Conservation (phyloP, 2,113 vertebrate genomes). For the Chascanopsetta lugubris region DNA sequence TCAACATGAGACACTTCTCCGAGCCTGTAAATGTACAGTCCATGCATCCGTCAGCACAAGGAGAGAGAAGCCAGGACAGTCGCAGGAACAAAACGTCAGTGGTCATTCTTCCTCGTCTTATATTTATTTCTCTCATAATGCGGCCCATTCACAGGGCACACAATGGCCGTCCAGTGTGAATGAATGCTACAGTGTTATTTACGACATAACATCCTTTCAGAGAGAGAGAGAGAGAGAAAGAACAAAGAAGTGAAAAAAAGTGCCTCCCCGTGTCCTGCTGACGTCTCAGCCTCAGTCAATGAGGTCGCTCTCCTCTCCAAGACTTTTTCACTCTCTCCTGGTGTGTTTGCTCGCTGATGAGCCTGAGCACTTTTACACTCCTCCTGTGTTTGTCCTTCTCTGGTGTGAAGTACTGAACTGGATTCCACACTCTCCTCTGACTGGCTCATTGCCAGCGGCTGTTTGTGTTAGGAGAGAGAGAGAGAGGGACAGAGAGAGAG, state of each 20-base stretch:
- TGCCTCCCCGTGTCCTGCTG: conserved; percentile 60
- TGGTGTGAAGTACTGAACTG: conserved; percentile 59
- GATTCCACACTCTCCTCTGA: conserved; percentile 68
- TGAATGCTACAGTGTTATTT: conserved; percentile 75
- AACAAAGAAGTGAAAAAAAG: conserved; percentile 58
- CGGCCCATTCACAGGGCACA: conserved; percentile 71
- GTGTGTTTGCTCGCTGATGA: conserved; percentile 59
- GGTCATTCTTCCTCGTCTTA: conserved; percentile 64
- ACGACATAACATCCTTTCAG: conserved; percentile 68
- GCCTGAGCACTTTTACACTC: conserved; percentile 35
- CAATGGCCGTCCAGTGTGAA: conserved; percentile 72
- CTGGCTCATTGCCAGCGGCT: conserved; percentile 55
- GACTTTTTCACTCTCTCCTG: conserved; percentile 32
- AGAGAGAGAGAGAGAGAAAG: conserved; percentile 9
- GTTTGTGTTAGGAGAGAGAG: conserved; percentile 38
- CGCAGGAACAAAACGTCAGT: conserved; percentile 61
- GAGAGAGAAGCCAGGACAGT: conserved; percentile 35
- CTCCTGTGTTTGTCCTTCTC: conserved; percentile 63
- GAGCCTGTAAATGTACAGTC: conserved; percentile 18
- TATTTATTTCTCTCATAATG: conserved; percentile 78
- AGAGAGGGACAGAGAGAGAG: conserved; percentile 22
- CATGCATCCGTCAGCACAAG: conserved; percentile 4
- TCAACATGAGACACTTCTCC: background rate
- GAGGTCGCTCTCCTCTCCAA: conserved; percentile 64
- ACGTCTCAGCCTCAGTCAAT: conserved; percentile 54